Evolutionary conservation across 1,140 invertebrate species (phyloP), one percentile per base, ranked within the genome.

Genomic region (Drosophila prosaltans): DNA sequence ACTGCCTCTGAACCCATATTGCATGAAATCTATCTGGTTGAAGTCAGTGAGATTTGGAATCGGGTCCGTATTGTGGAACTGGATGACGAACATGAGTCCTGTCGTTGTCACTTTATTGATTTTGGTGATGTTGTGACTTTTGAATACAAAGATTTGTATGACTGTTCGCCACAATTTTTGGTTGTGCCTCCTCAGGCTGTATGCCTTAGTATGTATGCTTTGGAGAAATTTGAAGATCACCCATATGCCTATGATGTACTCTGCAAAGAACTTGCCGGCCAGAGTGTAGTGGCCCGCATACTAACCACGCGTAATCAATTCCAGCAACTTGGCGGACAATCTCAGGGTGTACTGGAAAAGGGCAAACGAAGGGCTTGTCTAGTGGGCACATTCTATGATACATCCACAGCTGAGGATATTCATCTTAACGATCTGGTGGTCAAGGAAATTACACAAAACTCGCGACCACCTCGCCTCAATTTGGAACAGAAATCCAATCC

Each of bases 141-240:
- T 32, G 24, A 75, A 0, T 78, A 78, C 5, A 72, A 75, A 26
- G 45, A 81, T 3, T 66, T 92, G 1, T 77, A 76, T 51, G 5
- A 69, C 26, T 91, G 91, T 57, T 71, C 83, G 2, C 8, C 76
- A 0, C 62, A 82, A 24, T 92, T 91, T 48, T 58, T 92, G 11
- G 61, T 62, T 21, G 77, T 92, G 4, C 80, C 92, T 0, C 67
- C 86, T 9, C 92, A 92, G 63, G 92, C 90, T 2, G 75, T 92
- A 1, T 89, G 89, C 9, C 69, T 92, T 1, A 83, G 81, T 32
- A 74, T 92, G 68, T 92, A 91, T 43, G 91, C 90, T 0, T 28
- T 92, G 51, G 91, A 92, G 51, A 92, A 92, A 65, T 92, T 92
- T n/a, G 90, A 78, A 43, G 91, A 82, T 30, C 84, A 92, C 79